These are phyloP conservation scores for Dinoponera quadriceps DNA, from an alignment of 1,140 invertebrate genomes.

Conservation along the genomic window DNA sequence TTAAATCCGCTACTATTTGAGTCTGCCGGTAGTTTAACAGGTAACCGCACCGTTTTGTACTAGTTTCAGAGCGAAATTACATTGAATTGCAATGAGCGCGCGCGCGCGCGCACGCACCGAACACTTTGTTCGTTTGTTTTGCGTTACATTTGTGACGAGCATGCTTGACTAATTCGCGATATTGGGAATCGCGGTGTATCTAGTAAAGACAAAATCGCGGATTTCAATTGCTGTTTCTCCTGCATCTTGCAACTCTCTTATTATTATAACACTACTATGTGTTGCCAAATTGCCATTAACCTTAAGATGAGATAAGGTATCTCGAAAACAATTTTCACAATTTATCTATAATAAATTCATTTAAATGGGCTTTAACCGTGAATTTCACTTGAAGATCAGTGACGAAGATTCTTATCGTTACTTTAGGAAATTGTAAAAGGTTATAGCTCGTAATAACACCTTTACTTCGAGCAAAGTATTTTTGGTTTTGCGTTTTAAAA, in stretches of 20 bases:
- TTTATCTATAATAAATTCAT: too few relatives aligned
- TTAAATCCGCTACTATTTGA: constrained; percentile 74
- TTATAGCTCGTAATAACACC: too few relatives aligned
- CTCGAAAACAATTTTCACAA: too few relatives aligned
- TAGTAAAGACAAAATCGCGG: background rate
- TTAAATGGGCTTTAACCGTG: too few relatives aligned
- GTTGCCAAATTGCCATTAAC: too few relatives aligned
- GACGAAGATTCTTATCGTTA: too few relatives aligned
- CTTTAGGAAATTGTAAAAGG: too few relatives aligned
- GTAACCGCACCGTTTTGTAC: constrained; percentile 70
- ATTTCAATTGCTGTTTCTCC: background rate
- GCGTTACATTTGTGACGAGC: constrained; percentile 26
- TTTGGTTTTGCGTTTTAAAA: too few relatives aligned
- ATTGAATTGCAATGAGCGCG: constrained; percentile 18
- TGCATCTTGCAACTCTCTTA: background rate
- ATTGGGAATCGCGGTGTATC: constrained; percentile 16
- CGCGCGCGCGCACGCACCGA: background rate
- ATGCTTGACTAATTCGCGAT: constrained; percentile 32
- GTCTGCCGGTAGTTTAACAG: constrained; percentile 72
- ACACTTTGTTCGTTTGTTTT: constrained; percentile 45
- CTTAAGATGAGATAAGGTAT: too few relatives aligned
- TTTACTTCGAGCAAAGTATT: too few relatives aligned
- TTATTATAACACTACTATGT: too few relatives aligned
- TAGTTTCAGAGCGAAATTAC: constrained; percentile 61
- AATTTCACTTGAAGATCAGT: too few relatives aligned